Evolutionary conservation across 2,888 invertebrate genomes (phyloP).

Genomic region (Coleophora flavipennella): DNA sequence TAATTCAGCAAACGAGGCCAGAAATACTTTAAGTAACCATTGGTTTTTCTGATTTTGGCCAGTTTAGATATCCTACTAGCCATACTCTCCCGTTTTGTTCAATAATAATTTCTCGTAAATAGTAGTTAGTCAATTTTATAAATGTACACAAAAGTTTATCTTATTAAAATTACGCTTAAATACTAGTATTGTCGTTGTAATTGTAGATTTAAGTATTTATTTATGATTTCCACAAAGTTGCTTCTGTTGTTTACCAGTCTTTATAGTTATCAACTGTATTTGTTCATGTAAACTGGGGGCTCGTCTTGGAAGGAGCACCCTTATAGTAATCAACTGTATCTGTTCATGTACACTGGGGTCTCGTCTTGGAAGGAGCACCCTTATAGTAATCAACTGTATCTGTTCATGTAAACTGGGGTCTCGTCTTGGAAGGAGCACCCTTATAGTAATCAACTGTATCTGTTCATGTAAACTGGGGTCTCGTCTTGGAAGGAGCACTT

Average conservation of each 20-base stretch:
- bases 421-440: background rate
- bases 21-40: too few species aligned
- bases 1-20: too few species aligned
- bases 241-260: background rate
- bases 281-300: background rate
- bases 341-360: background rate
- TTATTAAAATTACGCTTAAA: slow-evolving; percentile 14
- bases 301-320: background rate
- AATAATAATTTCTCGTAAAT: too few species aligned
- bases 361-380: background rate
- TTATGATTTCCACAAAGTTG: background rate
- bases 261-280: too few species aligned
- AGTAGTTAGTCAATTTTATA: background rate
- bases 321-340: background rate
- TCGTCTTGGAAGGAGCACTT: background rate
- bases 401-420: background rate
- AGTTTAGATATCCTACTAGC: too few species aligned
- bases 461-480: background rate
- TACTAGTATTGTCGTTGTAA: slow-evolving; percentile 10
- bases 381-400: background rate
- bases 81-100: too few species aligned
- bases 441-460: background rate
- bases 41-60: too few species aligned
- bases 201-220: too few species aligned
- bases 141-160: background rate